Percentiles rank a stretch among this genome's conserved stretches.
Conservation (phyloP, 2,888 invertebrate species). For the Allacma fusca region DNA sequence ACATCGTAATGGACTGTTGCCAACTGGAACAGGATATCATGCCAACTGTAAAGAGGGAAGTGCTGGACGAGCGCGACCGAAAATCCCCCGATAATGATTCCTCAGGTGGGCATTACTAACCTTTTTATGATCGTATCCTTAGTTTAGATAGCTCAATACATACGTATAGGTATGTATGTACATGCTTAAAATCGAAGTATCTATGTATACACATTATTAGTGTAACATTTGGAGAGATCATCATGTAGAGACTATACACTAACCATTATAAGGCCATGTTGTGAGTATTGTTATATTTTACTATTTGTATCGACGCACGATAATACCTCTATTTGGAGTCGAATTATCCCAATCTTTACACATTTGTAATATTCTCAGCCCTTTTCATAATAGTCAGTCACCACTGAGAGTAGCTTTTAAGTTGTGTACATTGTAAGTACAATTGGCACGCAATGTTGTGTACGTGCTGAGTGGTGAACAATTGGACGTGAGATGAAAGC, state of each 20-base stretch:
- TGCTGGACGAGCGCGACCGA: conserved; percentile 83
- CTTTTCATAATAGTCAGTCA: background rate
- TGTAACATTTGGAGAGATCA: too few species aligned
- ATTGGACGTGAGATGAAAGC: conserved; percentile 46
- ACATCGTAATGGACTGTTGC: conserved; percentile 92
- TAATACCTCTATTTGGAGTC: too few species aligned
- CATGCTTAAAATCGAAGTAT: too few species aligned
- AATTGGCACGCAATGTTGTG: conserved; percentile 37
- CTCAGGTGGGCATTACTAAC: conserved; percentile 67
- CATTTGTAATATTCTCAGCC: background rate
- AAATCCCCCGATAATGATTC: conserved; percentile 87
- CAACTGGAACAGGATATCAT: conserved; percentile 73
- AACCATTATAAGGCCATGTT: too few species aligned
- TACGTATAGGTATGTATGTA: too few species aligned
- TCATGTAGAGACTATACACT: too few species aligned
- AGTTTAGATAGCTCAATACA: background rate
- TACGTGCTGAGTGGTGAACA: conserved; percentile 45
- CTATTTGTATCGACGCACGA: too few species aligned
- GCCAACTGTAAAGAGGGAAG: conserved; percentile 81
- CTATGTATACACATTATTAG: too few species aligned
- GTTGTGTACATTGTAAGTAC: conserved; percentile 30
- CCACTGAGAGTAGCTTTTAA: background rate
- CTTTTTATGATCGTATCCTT: too few species aligned
- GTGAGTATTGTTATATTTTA: too few species aligned
- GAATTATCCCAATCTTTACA: too few species aligned